phyloP scores from a whole-genome alignment of 2,113 vertebrate genomes.

The Lycaon pictus region DNA sequence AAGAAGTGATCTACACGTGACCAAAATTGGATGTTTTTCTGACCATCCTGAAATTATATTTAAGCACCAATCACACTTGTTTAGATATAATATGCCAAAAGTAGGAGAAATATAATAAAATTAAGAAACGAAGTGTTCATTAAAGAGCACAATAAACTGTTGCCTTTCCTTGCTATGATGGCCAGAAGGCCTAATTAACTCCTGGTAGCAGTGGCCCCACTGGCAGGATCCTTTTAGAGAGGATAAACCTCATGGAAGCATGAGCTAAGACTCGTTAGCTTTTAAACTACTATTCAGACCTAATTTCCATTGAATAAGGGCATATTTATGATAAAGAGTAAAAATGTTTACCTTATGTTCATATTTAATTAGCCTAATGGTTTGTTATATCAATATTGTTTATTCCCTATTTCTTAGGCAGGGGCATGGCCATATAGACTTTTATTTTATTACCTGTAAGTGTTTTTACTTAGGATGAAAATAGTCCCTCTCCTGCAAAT shows the following conservation, averaged over 20 bases:
- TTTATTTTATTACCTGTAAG: neutral
- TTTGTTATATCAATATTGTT: slow-evolving; percentile 29
- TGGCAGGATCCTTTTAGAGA: neutral
- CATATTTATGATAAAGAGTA: slow-evolving; percentile 37
- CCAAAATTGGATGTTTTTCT: neutral
- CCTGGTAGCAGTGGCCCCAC: neutral
- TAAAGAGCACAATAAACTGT: neutral
- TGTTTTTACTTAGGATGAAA: neutral
- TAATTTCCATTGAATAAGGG: slow-evolving; percentile 31
- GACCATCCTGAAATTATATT: neutral
- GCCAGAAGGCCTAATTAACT: slow-evolving; percentile 47
- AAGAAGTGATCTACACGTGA: neutral
- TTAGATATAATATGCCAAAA: neutral
- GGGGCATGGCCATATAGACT: neutral
- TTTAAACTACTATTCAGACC: slow-evolving; percentile 30
- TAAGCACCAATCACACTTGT: neutral
- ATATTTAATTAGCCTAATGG: slow-evolving; percentile 58
- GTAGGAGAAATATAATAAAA: slow-evolving; percentile 6
- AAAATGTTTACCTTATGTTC: slow-evolving; percentile 49
- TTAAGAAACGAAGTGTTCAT: neutral
- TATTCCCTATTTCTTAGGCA: neutral
- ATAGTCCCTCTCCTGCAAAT: neutral
- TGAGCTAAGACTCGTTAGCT: slow-evolving; percentile 47
- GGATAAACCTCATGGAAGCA: neutral
- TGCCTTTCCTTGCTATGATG: neutral